Evolutionary conservation across 2,888 invertebrate genomes (phyloP).

Genomic region (Notocelia uddmanniana): DNA sequence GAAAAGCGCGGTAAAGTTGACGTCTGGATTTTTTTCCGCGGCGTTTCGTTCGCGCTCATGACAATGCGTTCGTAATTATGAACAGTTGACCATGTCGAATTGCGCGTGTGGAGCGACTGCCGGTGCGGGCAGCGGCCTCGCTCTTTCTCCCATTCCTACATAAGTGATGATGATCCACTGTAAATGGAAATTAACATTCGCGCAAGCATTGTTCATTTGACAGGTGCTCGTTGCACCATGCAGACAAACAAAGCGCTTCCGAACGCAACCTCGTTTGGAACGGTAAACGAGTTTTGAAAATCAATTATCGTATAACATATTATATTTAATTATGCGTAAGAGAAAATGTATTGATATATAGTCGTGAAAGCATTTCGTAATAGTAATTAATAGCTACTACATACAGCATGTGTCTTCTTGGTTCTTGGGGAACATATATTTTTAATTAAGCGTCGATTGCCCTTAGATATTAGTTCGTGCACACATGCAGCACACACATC

Average conservation of each 20-base stretch:
- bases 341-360: slow-evolving; percentile 1
- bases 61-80: slow-evolving; percentile 68
- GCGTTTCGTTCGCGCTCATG: slow-evolving; percentile 61
- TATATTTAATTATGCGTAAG: slow-evolving; percentile 2
- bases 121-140: slow-evolving; percentile 73
- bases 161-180: slow-evolving; percentile 71
- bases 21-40: slow-evolving; percentile 58
- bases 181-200: slow-evolving; percentile 70
- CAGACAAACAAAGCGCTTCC: slow-evolving; percentile 39
- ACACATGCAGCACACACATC: no score
- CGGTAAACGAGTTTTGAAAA: not conserved
- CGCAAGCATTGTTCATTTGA: slow-evolving; percentile 54
- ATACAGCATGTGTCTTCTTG: not conserved
- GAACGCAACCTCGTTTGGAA: not conserved
- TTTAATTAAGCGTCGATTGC: no score
- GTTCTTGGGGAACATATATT: no score
- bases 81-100: slow-evolving; percentile 84
- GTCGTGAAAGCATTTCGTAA: slow-evolving; percentile 13
- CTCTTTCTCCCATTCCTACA: slow-evolving; percentile 85
- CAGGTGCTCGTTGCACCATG: slow-evolving; percentile 62
- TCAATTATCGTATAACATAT: not conserved
- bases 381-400: not conserved
- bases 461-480: no score
- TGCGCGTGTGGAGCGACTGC: slow-evolving; percentile 81
- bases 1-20: slow-evolving; percentile 66